Evolutionary conservation across 1,140 invertebrate genomes (phyloP), one percentile per base, ranked within the genome.

Genomic region (Adelges cooleyi): DNA sequence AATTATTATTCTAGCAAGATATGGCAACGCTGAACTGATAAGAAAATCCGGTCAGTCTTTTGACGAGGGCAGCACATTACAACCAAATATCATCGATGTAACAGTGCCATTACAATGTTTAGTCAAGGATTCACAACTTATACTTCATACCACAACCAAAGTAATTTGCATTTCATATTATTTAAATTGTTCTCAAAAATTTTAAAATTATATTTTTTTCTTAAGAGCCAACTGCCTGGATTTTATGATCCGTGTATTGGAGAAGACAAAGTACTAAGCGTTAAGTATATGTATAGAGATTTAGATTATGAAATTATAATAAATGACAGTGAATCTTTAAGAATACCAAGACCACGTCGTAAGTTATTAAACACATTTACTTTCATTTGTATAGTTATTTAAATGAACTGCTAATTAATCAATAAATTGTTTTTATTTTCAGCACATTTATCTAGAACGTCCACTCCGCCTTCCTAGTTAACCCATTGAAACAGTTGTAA

Each of bases 201-300:
- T n/a, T n/a, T n/a, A 33, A 44, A 22, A 66, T 44, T 71, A 71
- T 66, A 65, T 70, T 80, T 82, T 48, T 75, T n/a, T n/a, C n/a
- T n/a, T n/a, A n/a, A 98, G 94, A 87, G 87, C 73, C 89, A 95
- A 73, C 76, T 98, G 53, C 89, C 94, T 36, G 95, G 95, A 25
- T 98, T 99, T 76, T 98, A 90, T 76, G 95, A 98, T 76, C 92
- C 94, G 0, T 92, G 91, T 72, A 82, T 95, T 17, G 92, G 93
- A 3, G 92, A 97, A 69, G 86, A 91, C 6, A 99, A 99, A 75
- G 82, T 82, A 67, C 76, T 99, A 23, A 82, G 85, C 38, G 81
- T 99, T 66, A 82, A 89, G 70, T 99, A 98, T 74, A 81, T 84
- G 70, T 96, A 89, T 76, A 84, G 86, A 70, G 83, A 83, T 73